Base-by-base conservation (phyloP, 2,113 vertebrate species). In the Pedionomus torquatus region DNA sequence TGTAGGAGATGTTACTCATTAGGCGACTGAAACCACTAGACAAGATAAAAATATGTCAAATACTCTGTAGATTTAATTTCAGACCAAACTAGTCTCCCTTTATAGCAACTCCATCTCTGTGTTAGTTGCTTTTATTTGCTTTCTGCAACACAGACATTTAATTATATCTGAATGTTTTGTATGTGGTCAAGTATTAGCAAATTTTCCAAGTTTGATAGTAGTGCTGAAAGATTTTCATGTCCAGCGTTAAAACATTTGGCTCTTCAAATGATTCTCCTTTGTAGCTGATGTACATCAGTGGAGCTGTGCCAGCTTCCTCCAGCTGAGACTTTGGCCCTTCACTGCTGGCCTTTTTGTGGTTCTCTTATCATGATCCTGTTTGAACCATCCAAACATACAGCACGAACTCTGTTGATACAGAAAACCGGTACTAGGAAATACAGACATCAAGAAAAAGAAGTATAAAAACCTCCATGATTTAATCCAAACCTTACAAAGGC, bases 401-500 rank as follows among this genome's bases (percentile, higher is more conserved):
- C 95, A 92, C 4, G 1, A 96, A 96, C 89, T 92, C 91, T 96
- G 94, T 96, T 95, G 91, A 79, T 90, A 83, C 87, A 92, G 92
- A 92, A 91, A 92, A 95, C 81, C 37, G 11, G 94, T 92, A 63
- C 94, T 79, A 88, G 91, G 94, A 96, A 95, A 96, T 91, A 80
- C 83, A 95, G 91, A 81, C 88, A 91, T 77, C 83, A 95, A 95
- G 94, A 94, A 95, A 93, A 94, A 95, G 89, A 95, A 96, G 95
- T 82, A 79, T 91, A 97, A 95, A 97, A 95, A 25, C 92, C 89
- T 91, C 89, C 13, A 1, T 97, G 95, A 93, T 95, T 97, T 94
- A 97, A 95, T 97, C 97, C 83, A 54, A 96, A 95, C 87, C 95
- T 95, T 91, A 97, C 96, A 97, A 97, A 97, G 94, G 41, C 91